Evolutionary conservation across 2,113 vertebrate species (phyloP).

Genomic region (Calyptomena viridis): DNA sequence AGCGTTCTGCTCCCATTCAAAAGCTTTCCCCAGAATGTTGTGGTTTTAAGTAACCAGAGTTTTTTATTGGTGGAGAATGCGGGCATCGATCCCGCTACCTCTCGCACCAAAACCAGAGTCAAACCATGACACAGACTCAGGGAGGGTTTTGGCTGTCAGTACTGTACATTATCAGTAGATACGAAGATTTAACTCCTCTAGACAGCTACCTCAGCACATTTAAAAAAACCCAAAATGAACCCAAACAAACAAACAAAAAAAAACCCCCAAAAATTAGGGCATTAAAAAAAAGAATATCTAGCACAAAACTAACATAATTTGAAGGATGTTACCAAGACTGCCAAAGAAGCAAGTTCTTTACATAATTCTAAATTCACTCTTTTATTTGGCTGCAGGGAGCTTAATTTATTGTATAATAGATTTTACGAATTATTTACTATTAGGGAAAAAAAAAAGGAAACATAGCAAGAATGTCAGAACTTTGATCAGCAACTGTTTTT

Average conservation of each 20-base stretch:
- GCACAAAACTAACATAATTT: not conserved
- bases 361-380: not conserved
- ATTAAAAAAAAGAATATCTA: not conserved
- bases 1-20: not conserved
- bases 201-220: not conserved
- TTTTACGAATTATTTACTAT: not conserved
- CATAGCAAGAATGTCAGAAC: not conserved
- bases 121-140: too few species aligned
- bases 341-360: not conserved
- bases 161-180: not conserved
- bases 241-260: not conserved
- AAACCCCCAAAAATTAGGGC: not conserved
- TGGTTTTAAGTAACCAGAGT: too few species aligned
- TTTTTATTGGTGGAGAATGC: conserved; percentile 80
- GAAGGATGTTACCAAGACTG: not conserved
- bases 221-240: not conserved
- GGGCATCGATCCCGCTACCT: conserved; percentile 84
- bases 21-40: not conserved
- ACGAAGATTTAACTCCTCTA: not conserved
- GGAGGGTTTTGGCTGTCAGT: not conserved
- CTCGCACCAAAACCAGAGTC: too few species aligned
- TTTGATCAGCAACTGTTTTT: not conserved
- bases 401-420: not conserved
- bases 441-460: not conserved
- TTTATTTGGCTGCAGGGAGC: not conserved